These are phyloP conservation scores for Poeciliopsis gracilis DNA, from an alignment of 2,797 vertebrate species.

Conservation along the genomic window DNA sequence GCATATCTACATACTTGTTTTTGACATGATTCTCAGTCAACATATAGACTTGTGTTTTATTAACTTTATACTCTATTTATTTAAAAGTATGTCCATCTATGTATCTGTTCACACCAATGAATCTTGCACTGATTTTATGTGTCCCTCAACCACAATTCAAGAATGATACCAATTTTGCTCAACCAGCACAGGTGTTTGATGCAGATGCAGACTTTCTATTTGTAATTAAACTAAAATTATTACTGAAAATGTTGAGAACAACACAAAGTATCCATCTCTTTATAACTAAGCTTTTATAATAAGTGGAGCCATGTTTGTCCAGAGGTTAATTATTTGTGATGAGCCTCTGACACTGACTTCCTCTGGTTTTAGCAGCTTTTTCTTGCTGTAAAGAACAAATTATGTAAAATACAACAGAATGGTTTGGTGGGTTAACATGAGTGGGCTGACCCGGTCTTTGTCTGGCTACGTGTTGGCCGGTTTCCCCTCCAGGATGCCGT, in stretches of 20 bases:
- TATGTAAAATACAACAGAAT: background rate
- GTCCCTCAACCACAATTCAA: too few species aligned
- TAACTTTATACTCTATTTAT: background rate
- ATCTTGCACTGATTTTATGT: background rate
- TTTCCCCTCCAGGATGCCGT: constrained; percentile 59
- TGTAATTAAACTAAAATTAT: too few species aligned
- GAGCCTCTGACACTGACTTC: background rate
- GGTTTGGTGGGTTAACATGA: background rate
- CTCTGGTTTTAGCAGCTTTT: background rate
- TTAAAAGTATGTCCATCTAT: background rate
- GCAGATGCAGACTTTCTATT: too few species aligned
- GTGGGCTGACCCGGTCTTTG: constrained; percentile 8
- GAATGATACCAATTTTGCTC: too few species aligned
- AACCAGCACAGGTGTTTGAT: too few species aligned
- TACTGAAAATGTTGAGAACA: too few species aligned
- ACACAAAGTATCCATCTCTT: too few species aligned
- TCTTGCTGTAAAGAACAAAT: background rate
- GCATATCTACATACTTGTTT: background rate
- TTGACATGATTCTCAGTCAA: background rate
- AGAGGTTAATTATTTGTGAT: too few species aligned
- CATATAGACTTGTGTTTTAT: background rate
- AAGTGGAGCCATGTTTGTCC: too few species aligned
- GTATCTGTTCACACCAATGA: background rate
- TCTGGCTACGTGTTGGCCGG: constrained; percentile 49
- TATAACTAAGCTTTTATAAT: too few species aligned